Conservation (phyloP, 2,113 vertebrate species). For the Macquaria australasica region DNA sequence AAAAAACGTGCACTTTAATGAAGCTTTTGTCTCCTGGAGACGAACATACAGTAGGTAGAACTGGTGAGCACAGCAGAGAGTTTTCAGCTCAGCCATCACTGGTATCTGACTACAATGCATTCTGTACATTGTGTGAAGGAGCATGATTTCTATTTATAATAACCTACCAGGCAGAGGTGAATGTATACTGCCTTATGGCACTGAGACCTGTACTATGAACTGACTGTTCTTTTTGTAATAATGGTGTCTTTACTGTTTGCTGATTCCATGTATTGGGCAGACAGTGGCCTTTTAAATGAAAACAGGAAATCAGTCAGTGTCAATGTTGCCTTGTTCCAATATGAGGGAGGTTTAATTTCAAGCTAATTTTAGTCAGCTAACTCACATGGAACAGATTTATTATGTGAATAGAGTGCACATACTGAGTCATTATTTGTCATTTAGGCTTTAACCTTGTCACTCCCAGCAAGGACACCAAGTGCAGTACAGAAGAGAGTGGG, state of each 20-base stretch:
- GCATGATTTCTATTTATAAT: conserved; percentile 15
- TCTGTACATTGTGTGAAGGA: conserved; percentile 9
- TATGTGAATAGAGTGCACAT: neutral
- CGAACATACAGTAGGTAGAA: neutral
- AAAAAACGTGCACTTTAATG: conserved; percentile 35
- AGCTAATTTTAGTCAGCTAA: neutral
- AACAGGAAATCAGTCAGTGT: neutral
- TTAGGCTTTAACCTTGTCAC: neutral
- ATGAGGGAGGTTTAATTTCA: neutral
- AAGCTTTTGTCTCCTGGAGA: conserved; percentile 46
- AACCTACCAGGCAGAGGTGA: neutral
- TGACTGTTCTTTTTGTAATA: neutral
- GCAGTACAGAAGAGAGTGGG: neutral
- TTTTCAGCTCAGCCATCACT: neutral
- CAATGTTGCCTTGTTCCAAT: neutral
- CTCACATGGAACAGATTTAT: conserved; percentile 13
- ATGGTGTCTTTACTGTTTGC: neutral
- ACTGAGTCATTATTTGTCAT: neutral
- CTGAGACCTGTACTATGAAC: neutral
- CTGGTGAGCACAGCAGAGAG: neutral
- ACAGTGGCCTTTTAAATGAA: neutral
- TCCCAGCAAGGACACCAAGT: neutral
- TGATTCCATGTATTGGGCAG: neutral
- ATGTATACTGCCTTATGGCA: neutral
- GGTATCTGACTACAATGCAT: conserved; percentile 2